Percentiles rank a stretch among this genome's conserved stretches.
Evolutionary conservation across 2,797 vertebrate genomes (phyloP).

Genomic region (Pipistrellus pipistrellus): DNA sequence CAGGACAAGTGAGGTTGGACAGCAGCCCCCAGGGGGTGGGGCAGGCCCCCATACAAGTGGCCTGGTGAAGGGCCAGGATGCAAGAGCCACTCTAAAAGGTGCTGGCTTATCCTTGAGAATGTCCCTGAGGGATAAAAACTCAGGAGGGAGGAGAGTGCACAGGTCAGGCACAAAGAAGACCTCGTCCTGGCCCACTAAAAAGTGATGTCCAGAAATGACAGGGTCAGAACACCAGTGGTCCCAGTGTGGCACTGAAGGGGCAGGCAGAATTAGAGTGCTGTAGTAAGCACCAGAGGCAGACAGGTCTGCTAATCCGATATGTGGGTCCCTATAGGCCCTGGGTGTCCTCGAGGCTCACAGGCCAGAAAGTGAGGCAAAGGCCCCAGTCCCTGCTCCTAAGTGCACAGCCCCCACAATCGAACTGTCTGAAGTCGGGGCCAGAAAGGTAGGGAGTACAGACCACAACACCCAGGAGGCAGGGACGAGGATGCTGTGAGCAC

Average conservation of each 20-base stretch:
- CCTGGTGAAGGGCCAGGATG: background rate
- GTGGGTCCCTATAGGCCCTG: background rate
- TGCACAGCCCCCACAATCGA: background rate
- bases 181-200: fast-evolving
- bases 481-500: background rate
- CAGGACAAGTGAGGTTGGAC: fast-evolving
- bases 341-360: background rate
- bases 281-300: fast-evolving
- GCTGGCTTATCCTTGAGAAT: background rate
- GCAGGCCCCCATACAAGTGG: background rate
- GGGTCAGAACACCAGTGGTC: background rate
- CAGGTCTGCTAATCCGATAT: background rate
- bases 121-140: background rate
- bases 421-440: background rate
- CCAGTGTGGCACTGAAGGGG: background rate
- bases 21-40: too few species aligned
- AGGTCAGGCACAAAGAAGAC: background rate
- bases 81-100: background rate
- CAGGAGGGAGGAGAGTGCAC: background rate
- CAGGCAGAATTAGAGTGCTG: background rate
- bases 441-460: background rate
- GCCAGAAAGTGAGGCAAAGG: background rate
- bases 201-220: background rate
- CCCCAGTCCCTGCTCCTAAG: background rate
- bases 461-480: background rate